phyloP scores from a whole-genome alignment of 2,888 invertebrate species.

The Eupithecia exiguata region DNA sequence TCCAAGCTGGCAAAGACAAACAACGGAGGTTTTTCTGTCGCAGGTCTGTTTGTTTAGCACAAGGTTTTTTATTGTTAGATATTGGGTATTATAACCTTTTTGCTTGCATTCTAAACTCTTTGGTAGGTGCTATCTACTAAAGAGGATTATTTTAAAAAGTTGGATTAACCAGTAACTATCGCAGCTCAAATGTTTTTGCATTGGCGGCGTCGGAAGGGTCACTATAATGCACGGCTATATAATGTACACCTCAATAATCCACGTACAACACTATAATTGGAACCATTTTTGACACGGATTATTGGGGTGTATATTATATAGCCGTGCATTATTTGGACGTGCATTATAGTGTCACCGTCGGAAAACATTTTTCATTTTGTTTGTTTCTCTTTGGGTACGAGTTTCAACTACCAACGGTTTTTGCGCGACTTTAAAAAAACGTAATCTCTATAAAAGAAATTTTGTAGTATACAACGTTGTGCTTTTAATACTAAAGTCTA shows the following conservation, averaged over 20 bases:
- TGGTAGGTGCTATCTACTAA: background rate
- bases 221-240: too few species aligned
- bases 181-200: background rate
- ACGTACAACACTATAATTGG: too few species aligned
- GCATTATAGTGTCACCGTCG: too few species aligned
- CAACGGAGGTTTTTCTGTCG: conserved; percentile 15
- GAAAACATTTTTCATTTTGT: background rate
- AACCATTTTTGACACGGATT: too few species aligned
- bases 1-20: conserved; percentile 31
- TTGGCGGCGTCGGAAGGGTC: too few species aligned
- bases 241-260: too few species aligned
- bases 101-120: background rate
- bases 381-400: background rate
- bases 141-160: background rate
- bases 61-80: background rate
- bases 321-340: too few species aligned
- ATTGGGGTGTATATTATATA: too few species aligned
- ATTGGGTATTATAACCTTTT: background rate
- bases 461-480: too few species aligned
- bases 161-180: background rate
- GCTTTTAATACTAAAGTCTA: background rate
- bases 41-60: conserved; percentile 15
- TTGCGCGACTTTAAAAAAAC: background rate
- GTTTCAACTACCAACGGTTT: background rate
- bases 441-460: background rate